Percentiles rank a stretch among this genome's conserved stretches.
Conservation (phyloP, 1,140 invertebrate genomes). For the Cydia splendana region DNA sequence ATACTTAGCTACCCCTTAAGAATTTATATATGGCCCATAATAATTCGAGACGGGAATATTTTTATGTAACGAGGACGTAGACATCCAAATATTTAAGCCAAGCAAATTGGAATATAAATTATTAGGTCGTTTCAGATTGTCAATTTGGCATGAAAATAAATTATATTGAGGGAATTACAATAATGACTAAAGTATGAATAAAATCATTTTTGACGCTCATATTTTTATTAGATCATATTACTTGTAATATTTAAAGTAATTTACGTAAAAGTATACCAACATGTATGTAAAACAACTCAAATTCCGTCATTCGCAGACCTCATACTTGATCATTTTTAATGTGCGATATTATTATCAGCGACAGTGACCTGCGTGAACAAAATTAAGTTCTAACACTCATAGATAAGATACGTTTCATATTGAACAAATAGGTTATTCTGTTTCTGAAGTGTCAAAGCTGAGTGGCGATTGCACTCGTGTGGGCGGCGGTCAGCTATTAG, state of each 20-base stretch:
- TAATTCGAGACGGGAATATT: not conserved
- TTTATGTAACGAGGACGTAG: constrained; percentile 5
- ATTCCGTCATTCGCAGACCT: constrained; percentile 7
- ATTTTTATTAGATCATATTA: not conserved
- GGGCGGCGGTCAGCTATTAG: constrained; percentile 59
- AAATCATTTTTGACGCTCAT: not conserved
- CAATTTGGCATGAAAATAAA: constrained; percentile 5
- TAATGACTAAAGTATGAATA: constrained; percentile 8
- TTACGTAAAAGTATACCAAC: constrained; percentile 5
- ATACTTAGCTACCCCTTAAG: constrained; percentile 34
- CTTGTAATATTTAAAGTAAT: not conserved
- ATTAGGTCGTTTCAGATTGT: not conserved
- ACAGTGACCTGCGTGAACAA: not conserved
- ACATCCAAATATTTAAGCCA: not conserved
- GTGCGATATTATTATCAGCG: constrained; percentile 33
- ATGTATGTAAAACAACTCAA: not conserved
- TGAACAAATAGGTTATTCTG: constrained; percentile 47
- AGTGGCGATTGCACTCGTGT: constrained; percentile 59
- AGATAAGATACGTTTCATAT: constrained; percentile 36
- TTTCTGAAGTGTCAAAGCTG: constrained; percentile 58
- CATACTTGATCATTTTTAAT: constrained; percentile 26
- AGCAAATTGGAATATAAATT: not conserved
- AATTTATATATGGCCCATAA: constrained; percentile 42
- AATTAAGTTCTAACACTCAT: constrained; percentile 20
- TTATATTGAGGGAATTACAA: not conserved